Evolutionary conservation across 2,797 vertebrate genomes (phyloP), one percentile per base, ranked within the genome.

Genomic region (Triplophysa bombifrons): DNA sequence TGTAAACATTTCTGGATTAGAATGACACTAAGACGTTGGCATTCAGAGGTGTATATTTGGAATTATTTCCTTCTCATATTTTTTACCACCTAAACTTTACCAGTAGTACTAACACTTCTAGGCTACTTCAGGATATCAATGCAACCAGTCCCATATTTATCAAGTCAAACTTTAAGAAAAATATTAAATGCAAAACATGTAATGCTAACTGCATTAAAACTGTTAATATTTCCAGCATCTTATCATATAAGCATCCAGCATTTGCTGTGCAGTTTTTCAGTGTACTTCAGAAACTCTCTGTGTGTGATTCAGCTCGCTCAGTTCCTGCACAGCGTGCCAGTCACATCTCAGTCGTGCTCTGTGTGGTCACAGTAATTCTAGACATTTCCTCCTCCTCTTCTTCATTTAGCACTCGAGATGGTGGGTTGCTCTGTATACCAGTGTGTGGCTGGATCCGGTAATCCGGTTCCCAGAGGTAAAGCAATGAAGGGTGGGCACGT

Each of bases 351-450:
- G 56, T 64, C n/a, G 30, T 38, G 30, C 77, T 38, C 56, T 67
- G 7, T 46, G 48, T 6, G 22, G 61, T 50, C 74, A 22, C 53
- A 51, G 27, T 27, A 69, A 44, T 53, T 72, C 48, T 65, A 38
- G 2, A 25, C 27, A 38, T 22, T 14, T 63, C 30, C 34, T n/a
- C 53, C 48, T 50, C 50, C 17, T 51, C 17, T 51, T 51, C 50
- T 6, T 94, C 92, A 94, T 89, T 94, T 93, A 0, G 92, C 84
- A 0, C 88, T 84, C 55, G 92, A 86, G 73, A 93, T 91, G 88
- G 91, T 92, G 46, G 93, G 93, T 86, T 94, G 94, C 88, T 93
- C 93, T 0, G 91, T 88, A 85, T 95, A 94, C 93, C 94, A 95
- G 90, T 94, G 94, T 64, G 93, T 93, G 69, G 92, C 93, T 0